Evolutionary conservation across 2,888 invertebrate genomes (phyloP).

Genomic region (Girardia tigrina): DNA sequence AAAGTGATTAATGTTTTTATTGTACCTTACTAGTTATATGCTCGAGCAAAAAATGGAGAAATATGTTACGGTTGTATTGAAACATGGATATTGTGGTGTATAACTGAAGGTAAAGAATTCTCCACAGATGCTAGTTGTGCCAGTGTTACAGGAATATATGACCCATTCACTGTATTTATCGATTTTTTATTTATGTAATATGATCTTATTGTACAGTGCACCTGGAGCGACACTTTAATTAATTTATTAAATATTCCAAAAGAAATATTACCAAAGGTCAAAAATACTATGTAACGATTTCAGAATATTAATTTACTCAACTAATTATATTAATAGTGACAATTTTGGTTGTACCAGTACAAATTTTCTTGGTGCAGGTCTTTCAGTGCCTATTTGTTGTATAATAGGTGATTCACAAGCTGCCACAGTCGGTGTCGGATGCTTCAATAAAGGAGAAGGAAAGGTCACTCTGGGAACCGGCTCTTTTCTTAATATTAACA

Average conservation of each 20-base stretch:
- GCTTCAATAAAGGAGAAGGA: conserved; percentile 70
- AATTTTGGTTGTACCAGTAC: not conserved
- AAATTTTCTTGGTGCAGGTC: not conserved
- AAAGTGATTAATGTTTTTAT: not conserved
- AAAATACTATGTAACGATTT: conserved; percentile 4
- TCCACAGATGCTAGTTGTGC: conserved; percentile 78
- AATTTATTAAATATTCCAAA: conserved; percentile 23
- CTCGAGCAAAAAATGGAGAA: conserved; percentile 21
- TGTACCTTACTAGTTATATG: not conserved
- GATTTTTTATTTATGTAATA: not conserved
- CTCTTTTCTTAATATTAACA: conserved; percentile 46
- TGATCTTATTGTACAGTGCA: not conserved
- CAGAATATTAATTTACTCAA: not conserved
- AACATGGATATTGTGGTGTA: conserved; percentile 76
- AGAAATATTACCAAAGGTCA: not conserved
- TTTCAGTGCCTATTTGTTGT: not conserved
- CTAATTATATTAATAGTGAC: not conserved
- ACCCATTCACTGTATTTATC: conserved; percentile 47
- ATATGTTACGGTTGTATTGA: conserved; percentile 63
- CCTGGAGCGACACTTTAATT: not conserved
- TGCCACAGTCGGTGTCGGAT: conserved; percentile 76
- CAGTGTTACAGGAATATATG: conserved; percentile 76
- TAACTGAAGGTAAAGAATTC: conserved; percentile 58
- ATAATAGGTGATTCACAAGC: conserved; percentile 55
- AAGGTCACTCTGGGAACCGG: conserved; percentile 70